These are phyloP conservation scores for Phalera bucephala DNA, from an alignment of 2,888 invertebrate genomes.

Conservation along the genomic window DNA sequence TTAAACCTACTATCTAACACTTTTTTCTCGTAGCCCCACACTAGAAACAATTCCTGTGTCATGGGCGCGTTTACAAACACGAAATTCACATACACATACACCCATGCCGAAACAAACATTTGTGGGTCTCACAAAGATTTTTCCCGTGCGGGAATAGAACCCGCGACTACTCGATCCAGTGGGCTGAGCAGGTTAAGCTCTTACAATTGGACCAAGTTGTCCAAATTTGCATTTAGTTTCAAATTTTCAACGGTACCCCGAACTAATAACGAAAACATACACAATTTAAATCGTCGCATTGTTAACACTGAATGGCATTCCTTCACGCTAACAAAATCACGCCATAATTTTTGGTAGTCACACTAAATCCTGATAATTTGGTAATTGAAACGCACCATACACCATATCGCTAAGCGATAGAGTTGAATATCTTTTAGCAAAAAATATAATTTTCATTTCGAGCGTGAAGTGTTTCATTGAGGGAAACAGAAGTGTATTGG, in stretches of 20 bases:
- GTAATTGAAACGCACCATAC: constrained; percentile 8
- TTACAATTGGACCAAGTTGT: no score
- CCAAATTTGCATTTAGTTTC: no score
- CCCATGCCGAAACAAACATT: no score
- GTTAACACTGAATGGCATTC: constrained; percentile 45
- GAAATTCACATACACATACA: no score
- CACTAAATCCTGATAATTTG: constrained; percentile 30
- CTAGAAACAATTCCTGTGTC: no score
- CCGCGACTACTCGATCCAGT: no score
- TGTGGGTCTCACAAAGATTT: no score
- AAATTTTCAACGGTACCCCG: constrained; percentile 20
- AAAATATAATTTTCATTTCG: constrained; percentile 10
- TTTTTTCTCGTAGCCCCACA: no score
- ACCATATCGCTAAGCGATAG: constrained; percentile 21
- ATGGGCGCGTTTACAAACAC: no score
- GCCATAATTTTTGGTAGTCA: constrained; percentile 48
- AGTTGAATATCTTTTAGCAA: constrained; percentile 22
- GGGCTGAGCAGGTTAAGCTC: no score
- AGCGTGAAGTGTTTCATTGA: constrained; percentile 42
- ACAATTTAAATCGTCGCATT: constrained; percentile 38
- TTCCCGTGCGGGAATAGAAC: no score
- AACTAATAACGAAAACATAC: constrained; percentile 34
- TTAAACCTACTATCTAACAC: no score
- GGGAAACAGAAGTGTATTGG: constrained; percentile 55
- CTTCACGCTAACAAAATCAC: constrained; percentile 39